These are phyloP conservation scores for Anseranas semipalmata DNA, from an alignment of 2,113 vertebrate genomes.

Conservation along the genomic window DNA sequence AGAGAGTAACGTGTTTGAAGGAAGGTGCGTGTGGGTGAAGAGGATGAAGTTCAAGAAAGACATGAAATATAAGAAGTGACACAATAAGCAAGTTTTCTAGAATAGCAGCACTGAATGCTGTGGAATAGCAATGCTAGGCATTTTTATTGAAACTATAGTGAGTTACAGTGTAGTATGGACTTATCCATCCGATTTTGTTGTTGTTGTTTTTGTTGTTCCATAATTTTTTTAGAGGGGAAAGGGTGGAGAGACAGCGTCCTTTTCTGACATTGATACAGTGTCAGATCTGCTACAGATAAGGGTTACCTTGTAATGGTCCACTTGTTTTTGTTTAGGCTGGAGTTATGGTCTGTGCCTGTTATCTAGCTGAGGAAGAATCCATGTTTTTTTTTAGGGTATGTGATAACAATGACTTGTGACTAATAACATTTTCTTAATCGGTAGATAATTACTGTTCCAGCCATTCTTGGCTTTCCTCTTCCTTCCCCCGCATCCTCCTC, in stretches of 20 bases:
- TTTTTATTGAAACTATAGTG: not conserved
- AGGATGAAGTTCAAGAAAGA: not conserved
- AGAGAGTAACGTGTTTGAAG: not conserved
- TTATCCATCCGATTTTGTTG: not conserved
- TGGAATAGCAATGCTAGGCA: not conserved
- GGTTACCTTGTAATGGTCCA: not conserved
- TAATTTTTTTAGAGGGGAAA: not conserved
- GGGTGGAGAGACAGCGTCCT: not conserved
- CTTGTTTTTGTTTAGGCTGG: not conserved
- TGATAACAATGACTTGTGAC: not conserved
- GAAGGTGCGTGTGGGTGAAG: rapidly evolving
- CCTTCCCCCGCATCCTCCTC: not conserved
- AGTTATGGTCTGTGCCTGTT: not conserved
- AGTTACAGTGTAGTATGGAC: not conserved
- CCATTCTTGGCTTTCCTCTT: not conserved
- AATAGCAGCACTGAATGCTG: not conserved
- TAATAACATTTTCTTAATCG: not conserved
- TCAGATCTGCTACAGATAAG: not conserved
- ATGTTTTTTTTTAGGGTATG: not conserved
- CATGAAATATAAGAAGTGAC: not conserved
- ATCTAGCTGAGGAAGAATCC: not conserved
- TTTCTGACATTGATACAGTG: not conserved
- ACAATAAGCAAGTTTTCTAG: rapidly evolving
- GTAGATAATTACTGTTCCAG: not conserved
- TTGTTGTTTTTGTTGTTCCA: not conserved